Evolutionary conservation across 2,113 vertebrate species (phyloP).

Genomic region (Seriola dumerili): DNA sequence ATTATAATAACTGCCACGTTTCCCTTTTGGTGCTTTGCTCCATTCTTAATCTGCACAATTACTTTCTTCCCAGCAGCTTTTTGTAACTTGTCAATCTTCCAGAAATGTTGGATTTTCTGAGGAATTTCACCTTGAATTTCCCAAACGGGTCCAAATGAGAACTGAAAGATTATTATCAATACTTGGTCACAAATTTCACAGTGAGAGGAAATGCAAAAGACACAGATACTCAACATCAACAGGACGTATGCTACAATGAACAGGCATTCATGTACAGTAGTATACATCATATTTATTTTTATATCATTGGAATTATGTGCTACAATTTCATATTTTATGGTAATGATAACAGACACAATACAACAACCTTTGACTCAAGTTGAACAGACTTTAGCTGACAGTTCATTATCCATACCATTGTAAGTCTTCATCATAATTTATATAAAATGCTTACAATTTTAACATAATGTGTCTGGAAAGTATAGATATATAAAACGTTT

Average conservation of each 20-base stretch:
- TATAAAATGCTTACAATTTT: not conserved
- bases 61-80: too few relatives aligned
- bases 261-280: not conserved
- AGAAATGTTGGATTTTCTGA: too few relatives aligned
- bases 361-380: slow-evolving; percentile 4
- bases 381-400: not conserved
- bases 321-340: slow-evolving; percentile 19
- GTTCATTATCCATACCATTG: not conserved
- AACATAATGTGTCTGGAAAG: slow-evolving; percentile 1
- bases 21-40: not conserved
- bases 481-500: not conserved
- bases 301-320: slow-evolving; percentile 17
- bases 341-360: not conserved
- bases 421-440: slow-evolving; percentile 24
- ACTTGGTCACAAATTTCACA: not conserved
- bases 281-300: slow-evolving; percentile 32
- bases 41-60: not conserved
- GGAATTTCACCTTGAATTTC: too few relatives aligned
- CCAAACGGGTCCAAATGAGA: not conserved
- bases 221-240: not conserved
- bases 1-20: not conserved
- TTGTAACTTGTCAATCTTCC: not conserved
- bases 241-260: slow-evolving; percentile 1
- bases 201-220: not conserved
- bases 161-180: not conserved